Evolutionary conservation across 2,888 invertebrate genomes (phyloP), one percentile per base, ranked within the genome.

Genomic region (Cataglyphis rosenhaueri): DNA sequence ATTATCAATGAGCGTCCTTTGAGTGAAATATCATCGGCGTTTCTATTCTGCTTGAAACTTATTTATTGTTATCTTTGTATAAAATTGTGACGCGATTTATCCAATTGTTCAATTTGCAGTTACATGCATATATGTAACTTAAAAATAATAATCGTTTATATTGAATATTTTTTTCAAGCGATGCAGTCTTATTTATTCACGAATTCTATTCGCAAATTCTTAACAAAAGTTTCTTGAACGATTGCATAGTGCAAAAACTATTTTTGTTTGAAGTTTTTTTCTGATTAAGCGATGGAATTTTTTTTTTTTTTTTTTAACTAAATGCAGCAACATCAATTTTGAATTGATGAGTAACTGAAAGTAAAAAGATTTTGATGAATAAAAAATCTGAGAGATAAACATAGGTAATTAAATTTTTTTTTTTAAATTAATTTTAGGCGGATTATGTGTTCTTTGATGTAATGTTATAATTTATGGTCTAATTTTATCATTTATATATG

Each of bases 1-100:
- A 86, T 86, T 88, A 86, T 86, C 82, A 81, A 44, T 61, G n/a
- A 18, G 29, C 32, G 15, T 18, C 12, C 57, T 41, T 59, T n/a
- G 44, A 29, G 9, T 8, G 18, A 55, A 15, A 71, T 73, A 48
- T 32, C 15, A 52, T 52, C 15, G 44, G 5, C 32, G 18, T 10
- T 15, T 61, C n/a, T 18, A 62, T 62, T 32, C 32, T 2, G 32
- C 15, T 9, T 68, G 0, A 8, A 61, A n/a, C 1, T 44, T n/a
- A 41, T 62, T 44, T 32, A 32, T 52, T 41, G 6, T 65, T 32
- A 68, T 41, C 32, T n/a, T 41, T 44, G 15, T 62, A 25, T 29
- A 21, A 41, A 73, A 73, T 73, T 15, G 25, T 25, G 71, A 59
- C 59, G 25, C 18, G 32, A 62, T 64, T 52, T 8, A 61, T 73